phyloP scores from a whole-genome alignment of 2,888 invertebrate genomes.

The Sesia apiformis region DNA sequence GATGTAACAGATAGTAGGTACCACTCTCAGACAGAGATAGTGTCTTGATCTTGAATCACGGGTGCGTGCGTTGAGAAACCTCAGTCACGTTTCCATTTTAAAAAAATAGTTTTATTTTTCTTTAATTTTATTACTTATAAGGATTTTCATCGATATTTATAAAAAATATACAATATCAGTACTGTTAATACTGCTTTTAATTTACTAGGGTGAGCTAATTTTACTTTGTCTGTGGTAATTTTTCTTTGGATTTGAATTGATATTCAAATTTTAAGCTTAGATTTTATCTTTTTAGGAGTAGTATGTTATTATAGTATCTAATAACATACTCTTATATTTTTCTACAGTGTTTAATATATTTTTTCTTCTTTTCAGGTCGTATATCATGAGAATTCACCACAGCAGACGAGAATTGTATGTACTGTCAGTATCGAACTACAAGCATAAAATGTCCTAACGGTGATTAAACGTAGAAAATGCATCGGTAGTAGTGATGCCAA shows the following conservation, averaged over 20 bases:
- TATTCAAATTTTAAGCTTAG: too few species aligned
- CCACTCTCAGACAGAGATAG: constrained; percentile 36
- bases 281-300: not conserved
- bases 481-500: constrained; percentile 20
- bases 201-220: too few species aligned
- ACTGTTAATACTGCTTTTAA: too few species aligned
- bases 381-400: constrained; percentile 55
- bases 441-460: constrained; percentile 44
- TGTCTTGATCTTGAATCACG: constrained; percentile 16
- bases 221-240: too few species aligned
- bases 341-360: constrained; percentile 1
- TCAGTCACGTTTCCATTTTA: too few species aligned
- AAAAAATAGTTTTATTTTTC: too few species aligned
- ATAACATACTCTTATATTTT: not conserved
- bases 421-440: constrained; percentile 57
- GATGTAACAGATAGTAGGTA: constrained; percentile 40
- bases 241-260: too few species aligned
- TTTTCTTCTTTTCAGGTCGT: constrained; percentile 52
- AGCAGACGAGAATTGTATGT: constrained; percentile 41
- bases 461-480: constrained; percentile 5
- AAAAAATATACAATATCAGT: too few species aligned
- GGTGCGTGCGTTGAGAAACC: too few species aligned
- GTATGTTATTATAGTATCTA: not conserved
- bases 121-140: too few species aligned
- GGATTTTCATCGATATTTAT: too few species aligned